Percentiles rank a stretch among this genome's conserved stretches.
Conservation (phyloP, 2,797 vertebrate species). For the Cirrhinus molitorella region DNA sequence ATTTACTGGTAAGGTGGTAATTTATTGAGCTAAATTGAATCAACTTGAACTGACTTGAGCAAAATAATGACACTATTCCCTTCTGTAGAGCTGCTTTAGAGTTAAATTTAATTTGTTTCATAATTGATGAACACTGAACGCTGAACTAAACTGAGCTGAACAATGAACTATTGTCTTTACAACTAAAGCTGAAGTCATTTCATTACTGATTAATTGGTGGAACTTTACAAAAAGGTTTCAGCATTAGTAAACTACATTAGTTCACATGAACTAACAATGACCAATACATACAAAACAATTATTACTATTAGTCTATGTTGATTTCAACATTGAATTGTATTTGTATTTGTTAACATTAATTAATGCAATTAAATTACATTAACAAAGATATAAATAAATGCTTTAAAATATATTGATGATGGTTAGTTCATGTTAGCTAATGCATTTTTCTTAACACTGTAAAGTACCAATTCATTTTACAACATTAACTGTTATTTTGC, state of each 20-base stretch:
- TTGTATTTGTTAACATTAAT: not conserved
- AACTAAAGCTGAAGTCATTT: too few relatives aligned
- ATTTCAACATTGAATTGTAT: too few relatives aligned
- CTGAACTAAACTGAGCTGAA: not conserved
- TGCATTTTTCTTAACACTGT: not conserved
- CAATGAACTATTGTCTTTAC: not conserved
- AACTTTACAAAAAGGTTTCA: too few relatives aligned
- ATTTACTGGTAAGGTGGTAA: not conserved
- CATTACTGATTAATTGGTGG: too few relatives aligned
- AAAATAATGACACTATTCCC: not conserved
- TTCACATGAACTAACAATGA: too few relatives aligned
- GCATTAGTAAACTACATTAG: too few relatives aligned
- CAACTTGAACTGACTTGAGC: not conserved
- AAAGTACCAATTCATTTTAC: not conserved
- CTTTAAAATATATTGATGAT: not conserved
- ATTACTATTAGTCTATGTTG: too few relatives aligned
- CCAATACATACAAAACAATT: too few relatives aligned
- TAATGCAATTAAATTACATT: not conserved
- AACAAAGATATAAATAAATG: not conserved
- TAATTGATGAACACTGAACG: not conserved
- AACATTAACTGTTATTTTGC: not conserved
- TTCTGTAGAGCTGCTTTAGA: not conserved
- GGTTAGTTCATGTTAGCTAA: too few relatives aligned
- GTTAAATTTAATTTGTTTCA: not conserved
- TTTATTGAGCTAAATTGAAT: not conserved